Evolutionary conservation across 1,140 invertebrate species (phyloP).

Genomic region (Archegozetes longisetosus): DNA sequence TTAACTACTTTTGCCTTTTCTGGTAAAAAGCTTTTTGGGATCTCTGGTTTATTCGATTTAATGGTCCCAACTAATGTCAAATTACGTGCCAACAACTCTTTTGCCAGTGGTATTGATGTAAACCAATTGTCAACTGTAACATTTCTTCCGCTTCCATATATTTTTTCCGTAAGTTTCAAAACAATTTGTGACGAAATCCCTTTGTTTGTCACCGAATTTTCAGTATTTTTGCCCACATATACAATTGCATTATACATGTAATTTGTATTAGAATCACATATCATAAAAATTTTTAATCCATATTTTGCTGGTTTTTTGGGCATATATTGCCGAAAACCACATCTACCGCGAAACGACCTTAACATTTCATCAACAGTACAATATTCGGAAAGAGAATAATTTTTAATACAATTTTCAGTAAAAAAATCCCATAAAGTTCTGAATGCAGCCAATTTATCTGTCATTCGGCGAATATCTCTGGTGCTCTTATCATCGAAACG

Average conservation of each 20-base stretch:
- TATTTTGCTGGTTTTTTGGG: constrained; percentile 22
- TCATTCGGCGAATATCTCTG: background rate
- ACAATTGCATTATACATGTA: constrained; percentile 20
- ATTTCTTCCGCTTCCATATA: constrained; percentile 16
- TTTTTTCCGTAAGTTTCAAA: constrained; percentile 3
- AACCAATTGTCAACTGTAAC: constrained; percentile 20
- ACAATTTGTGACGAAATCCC: constrained; percentile 13
- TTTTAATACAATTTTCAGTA: constrained; percentile 16
- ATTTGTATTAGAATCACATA: constrained; percentile 17
- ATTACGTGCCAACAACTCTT: constrained; percentile 15
- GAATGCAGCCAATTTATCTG: constrained; percentile 15
- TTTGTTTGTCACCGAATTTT: constrained; percentile 3
- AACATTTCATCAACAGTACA: constrained; percentile 22
- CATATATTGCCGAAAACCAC: constrained; percentile 20
- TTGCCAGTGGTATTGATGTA: constrained; percentile 12
- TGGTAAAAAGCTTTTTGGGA: constrained; percentile 6
- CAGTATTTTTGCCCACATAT: constrained; percentile 17
- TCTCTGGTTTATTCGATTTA: constrained; percentile 17
- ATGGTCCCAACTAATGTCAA: constrained; percentile 19
- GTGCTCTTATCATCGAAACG: background rate
- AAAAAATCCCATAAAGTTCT: constrained; percentile 17
- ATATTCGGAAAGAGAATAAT: constrained; percentile 10
- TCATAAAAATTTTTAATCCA: constrained; percentile 21
- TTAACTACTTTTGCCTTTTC: constrained; percentile 11
- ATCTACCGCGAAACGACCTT: constrained; percentile 18